Evolutionary conservation across 2,888 invertebrate genomes (phyloP), one percentile per base, ranked within the genome.

Genomic region (Lasioglossum malachurum): DNA sequence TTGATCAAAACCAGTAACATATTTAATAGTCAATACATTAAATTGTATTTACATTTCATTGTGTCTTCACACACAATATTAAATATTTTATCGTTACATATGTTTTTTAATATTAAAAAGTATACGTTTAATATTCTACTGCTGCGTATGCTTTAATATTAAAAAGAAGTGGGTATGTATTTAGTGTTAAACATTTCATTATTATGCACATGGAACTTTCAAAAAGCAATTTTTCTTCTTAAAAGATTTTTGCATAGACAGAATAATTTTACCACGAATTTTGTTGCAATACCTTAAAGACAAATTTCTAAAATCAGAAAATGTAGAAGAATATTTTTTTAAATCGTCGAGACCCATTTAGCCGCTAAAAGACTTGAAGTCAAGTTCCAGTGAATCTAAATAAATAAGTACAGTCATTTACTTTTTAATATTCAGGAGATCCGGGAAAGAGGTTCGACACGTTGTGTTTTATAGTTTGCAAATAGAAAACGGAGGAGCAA

Each of bases 401-500:
- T n/a, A 19, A n/a, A n/a, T n/a, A 27, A n/a, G 27, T 23, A 14
- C n/a, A 14, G 27, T 27, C 5, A 5, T 64, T 64, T 31, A 31
- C 14, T 0, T 31, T 27, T 64, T 16, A 7, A 64, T 60, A 5
- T 60, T 60, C 60, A 16, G 0, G 14, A 60, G 14, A 60, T 60
- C 5, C 4, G 35, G 8, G 67, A 31, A 19, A 35, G 19, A 35
- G 8, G 23, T 31, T 35, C 10, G 14, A 35, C 10, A 1, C 35
- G 57, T 71, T 4, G 16, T 19, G 16, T 71, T 57, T 60, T 16
- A 2, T 19, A n/a, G 49, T 35, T 41, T 27, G 16, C 5, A 12
- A 53, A 35, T 73, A 35, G 19, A 67, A 69, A 69, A 81, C 64
- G 23, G 67, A 69, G 67, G 31, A 67, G 73, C 88, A 80, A 87